These are phyloP conservation scores for Protobothrops mucrosquamatus DNA, from an alignment of 2,113 vertebrate genomes.

Conservation along the genomic window DNA sequence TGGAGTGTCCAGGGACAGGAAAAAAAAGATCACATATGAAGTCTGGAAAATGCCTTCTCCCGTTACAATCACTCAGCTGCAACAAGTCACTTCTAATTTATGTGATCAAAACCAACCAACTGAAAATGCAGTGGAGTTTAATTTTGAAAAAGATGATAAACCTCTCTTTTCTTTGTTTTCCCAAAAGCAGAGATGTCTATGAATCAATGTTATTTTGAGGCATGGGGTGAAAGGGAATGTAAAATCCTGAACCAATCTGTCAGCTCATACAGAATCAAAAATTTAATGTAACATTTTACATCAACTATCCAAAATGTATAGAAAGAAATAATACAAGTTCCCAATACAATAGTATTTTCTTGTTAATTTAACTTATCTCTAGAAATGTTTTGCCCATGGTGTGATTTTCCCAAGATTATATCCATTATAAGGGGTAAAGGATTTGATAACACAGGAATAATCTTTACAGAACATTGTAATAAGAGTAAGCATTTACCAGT, in stretches of 20 bases:
- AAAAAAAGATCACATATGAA: background rate
- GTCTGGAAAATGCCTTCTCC: background rate
- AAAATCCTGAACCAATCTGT: slow-evolving; percentile 37
- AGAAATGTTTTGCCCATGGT: background rate
- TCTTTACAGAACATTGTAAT: background rate
- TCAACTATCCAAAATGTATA: no score
- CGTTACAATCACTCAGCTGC: background rate
- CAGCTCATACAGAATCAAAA: background rate
- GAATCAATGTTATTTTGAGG: background rate
- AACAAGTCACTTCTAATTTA: slow-evolving; percentile 18
- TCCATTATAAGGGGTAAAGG: background rate
- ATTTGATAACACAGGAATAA: slow-evolving; percentile 29
- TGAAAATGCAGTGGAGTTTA: slow-evolving; percentile 7
- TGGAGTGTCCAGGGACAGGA: background rate
- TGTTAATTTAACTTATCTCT: slow-evolving; percentile 23
- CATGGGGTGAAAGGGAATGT: slow-evolving; percentile 3
- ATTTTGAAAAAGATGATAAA: background rate
- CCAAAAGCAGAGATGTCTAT: background rate
- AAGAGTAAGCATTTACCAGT: no score
- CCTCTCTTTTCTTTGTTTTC: background rate
- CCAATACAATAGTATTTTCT: no score
- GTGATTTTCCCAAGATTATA: background rate
- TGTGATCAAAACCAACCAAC: background rate
- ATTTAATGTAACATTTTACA: no score
- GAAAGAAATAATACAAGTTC: no score